Evolutionary conservation across 2,113 vertebrate genomes (phyloP).

Genomic region (human (Homo sapiens)): GRCh38 chr3:43260501-43261000

Average conservation of each 20-base stretch:
- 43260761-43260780: neutral
- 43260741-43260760: too few species aligned
- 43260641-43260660: neutral
- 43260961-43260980: slow-evolving; percentile 15
- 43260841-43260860: neutral
- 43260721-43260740: too few species aligned
- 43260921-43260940: neutral
- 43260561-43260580: rapidly evolving
- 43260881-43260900: neutral
- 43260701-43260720: too few species aligned
- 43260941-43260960: slow-evolving; percentile 10
- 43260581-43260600: too few species aligned
- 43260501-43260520: neutral
- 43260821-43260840: neutral
- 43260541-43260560: neutral
- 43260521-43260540: neutral
- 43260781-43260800: neutral
- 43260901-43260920: neutral
- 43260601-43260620: neutral
- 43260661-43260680: rapidly evolving
- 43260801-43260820: neutral
- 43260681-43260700: too few species aligned
- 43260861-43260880: neutral
- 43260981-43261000: neutral
- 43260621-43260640: neutral